Conservation (phyloP, 1,140 invertebrate species). For the Drosophila pandora region DNA sequence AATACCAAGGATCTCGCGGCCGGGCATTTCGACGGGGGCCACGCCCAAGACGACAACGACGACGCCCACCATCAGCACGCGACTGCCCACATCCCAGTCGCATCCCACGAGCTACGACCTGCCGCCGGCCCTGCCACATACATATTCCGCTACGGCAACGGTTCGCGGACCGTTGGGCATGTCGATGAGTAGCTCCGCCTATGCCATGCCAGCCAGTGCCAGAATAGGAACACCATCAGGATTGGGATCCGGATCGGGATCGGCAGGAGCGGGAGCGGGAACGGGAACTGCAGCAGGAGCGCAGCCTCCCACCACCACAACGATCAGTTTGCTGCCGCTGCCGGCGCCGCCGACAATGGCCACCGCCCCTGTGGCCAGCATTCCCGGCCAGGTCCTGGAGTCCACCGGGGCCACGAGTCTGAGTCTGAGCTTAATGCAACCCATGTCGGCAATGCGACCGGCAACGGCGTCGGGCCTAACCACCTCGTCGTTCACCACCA, state of each 20-base stretch:
- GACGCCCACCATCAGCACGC: conserved; percentile 48
- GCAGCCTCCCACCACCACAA: conserved; percentile 59
- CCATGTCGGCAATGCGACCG: conserved; percentile 28
- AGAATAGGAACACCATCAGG: not conserved
- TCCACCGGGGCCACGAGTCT: conserved; percentile 57
- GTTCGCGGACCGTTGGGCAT: conserved; percentile 74
- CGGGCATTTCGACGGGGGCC: conserved; percentile 61
- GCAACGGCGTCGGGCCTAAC: conserved; percentile 34
- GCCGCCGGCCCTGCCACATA: conserved; percentile 71
- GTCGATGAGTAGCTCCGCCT: conserved; percentile 65
- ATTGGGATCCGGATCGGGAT: conserved; percentile 6
- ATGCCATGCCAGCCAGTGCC: conserved; percentile 39
- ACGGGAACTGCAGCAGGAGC: not conserved
- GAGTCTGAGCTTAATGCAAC: conserved; percentile 73
- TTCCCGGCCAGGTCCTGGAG: conserved; percentile 73
- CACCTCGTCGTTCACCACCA: conserved; percentile 40
- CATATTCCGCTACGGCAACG: conserved; percentile 63
- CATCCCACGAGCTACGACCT: conserved; percentile 73
- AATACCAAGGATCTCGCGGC: conserved; percentile 62
- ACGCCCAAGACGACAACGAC: conserved; percentile 61
- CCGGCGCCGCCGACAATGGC: conserved; percentile 56
- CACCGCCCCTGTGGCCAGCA: conserved; percentile 27
- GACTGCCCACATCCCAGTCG: conserved; percentile 71
- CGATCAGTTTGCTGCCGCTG: conserved; percentile 68
- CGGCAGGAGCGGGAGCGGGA: conserved; percentile 2